Evolutionary conservation across 1,140 invertebrate species (phyloP).

Genomic region (Drosophila guanche): DNA sequence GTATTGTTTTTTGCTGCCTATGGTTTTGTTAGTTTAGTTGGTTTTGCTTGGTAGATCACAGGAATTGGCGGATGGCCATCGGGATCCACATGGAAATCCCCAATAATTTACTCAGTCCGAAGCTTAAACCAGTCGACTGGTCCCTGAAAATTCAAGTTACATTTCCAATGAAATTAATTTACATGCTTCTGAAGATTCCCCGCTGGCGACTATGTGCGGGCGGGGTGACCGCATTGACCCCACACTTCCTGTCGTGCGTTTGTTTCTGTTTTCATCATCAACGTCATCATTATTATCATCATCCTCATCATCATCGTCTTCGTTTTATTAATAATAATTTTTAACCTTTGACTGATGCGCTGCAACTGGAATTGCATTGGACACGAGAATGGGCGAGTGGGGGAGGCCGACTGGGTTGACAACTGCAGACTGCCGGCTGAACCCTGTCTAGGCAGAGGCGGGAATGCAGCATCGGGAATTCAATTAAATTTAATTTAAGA

Average conservation of each 20-base stretch:
- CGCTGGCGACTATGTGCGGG: constrained; percentile 28
- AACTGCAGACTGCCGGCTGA: constrained; percentile 26
- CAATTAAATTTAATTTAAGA: constrained; percentile 84
- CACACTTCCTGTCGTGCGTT: constrained; percentile 63
- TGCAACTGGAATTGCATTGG: constrained; percentile 27
- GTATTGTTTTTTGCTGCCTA: constrained; percentile 28
- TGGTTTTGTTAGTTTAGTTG: constrained; percentile 33
- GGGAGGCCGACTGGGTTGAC: constrained; percentile 37
- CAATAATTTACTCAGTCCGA: not conserved
- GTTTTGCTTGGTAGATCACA: constrained; percentile 42
- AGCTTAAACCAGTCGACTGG: not conserved
- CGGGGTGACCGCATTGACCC: constrained; percentile 60
- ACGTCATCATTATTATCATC: not conserved
- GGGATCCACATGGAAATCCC: not conserved
- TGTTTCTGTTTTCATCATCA: too few species aligned
- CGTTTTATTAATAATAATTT: constrained; percentile 73
- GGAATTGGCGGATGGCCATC: constrained; percentile 12
- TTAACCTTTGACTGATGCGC: constrained; percentile 73
- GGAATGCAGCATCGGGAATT: constrained; percentile 69
- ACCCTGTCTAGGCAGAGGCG: constrained; percentile 39
- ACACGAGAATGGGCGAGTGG: constrained; percentile 8
- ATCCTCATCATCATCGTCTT: constrained; percentile 44
- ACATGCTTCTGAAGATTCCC: not conserved
- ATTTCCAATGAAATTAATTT: constrained; percentile 45
- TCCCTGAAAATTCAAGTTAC: constrained; percentile 21